Base-by-base conservation (phyloP, 2,797 vertebrate genomes). In the Myioborus miniatus region DNA sequence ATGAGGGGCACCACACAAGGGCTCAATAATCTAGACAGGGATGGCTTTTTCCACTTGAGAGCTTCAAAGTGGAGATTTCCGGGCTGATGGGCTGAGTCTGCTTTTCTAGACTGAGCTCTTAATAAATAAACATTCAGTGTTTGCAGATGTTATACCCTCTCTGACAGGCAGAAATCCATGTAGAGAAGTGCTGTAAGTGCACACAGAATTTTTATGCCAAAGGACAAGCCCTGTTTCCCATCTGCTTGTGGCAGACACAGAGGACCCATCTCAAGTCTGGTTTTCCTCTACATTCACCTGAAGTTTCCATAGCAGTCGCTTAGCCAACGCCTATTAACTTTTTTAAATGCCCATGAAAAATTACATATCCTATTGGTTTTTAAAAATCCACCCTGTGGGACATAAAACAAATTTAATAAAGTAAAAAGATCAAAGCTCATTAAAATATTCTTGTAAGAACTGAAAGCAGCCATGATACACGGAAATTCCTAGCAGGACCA, bases 51-150 rank as follows among this genome's bases (percentile, higher is more conserved):
- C 74, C 59, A 67, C 65, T 71, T 2, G 5, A 86, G 27, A 72
- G 17, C 30, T 65, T 79, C 59, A 27, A 55, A 83, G 44, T 2
- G 6, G 36, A 76, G 41, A 59, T 69, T 86, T 69, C 39, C 44
- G 19, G 63, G 59, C 82, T 83, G 65, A 50, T 75, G 68, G 53
- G n/a, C 21, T 89, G 85, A 76, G 59, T 59, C 77, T 56, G 36
- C 47, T 81, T 91, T 91, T 65, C 65, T 65, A 93, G 62, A 58
- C 39, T 78, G 59, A 93, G 34, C n/a, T 83, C 67, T 75, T 76
- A 90, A 86, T 65, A 90, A 88, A 88, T 34, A 91, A 86, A 94
- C 53, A 78, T 64, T 79, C 70, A 52, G 26, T 44, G 70, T 90
- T 76, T 95, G 69, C 85, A 88, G 60, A 55, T 67, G 58, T 81